Evolutionary conservation across 2,113 vertebrate genomes (phyloP).

Genomic region (Micronycteris hirsuta): DNA sequence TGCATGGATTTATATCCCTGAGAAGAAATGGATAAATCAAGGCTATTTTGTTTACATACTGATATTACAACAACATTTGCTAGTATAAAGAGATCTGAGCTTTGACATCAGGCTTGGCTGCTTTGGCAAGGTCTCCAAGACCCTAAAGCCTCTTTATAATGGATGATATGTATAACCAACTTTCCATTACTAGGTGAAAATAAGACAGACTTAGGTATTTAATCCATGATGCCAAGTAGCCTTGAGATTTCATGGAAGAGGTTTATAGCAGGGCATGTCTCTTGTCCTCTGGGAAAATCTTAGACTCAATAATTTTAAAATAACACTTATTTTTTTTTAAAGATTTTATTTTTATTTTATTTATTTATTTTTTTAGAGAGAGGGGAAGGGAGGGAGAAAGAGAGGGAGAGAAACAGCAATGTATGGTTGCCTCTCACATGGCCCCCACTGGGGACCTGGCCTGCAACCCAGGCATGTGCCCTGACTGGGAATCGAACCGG

Average conservation of each 20-base stretch:
- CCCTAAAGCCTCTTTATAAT: background rate
- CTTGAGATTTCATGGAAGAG: slow-evolving; percentile 30
- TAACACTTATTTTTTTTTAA: too few species aligned
- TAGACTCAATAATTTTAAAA: slow-evolving; percentile 18
- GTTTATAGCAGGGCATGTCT: background rate
- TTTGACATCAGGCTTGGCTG: background rate
- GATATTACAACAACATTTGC: background rate
- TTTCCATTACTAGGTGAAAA: background rate
- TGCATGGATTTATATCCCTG: background rate
- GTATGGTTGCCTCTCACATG: too few species aligned
- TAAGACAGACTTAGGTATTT: slow-evolving; percentile 1
- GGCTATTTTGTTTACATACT: background rate
- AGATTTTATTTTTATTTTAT: too few species aligned
- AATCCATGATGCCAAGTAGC: background rate
- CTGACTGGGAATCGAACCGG: too few species aligned
- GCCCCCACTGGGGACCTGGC: too few species aligned
- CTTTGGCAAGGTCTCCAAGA: slow-evolving; percentile 9
- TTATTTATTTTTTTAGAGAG: too few species aligned
- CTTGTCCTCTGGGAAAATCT: slow-evolving; percentile 36
- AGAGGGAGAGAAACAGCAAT: too few species aligned
- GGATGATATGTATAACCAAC: background rate
- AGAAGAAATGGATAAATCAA: background rate
- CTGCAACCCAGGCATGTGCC: too few species aligned
- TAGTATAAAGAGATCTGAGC: background rate
- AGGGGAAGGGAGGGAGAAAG: too few species aligned